A percentile compares a stretch with the other conserved stretches of the same genome.
Conservation (phyloP, 2,888 invertebrate species). For the Hermaeophaga mercurialis region DNA sequence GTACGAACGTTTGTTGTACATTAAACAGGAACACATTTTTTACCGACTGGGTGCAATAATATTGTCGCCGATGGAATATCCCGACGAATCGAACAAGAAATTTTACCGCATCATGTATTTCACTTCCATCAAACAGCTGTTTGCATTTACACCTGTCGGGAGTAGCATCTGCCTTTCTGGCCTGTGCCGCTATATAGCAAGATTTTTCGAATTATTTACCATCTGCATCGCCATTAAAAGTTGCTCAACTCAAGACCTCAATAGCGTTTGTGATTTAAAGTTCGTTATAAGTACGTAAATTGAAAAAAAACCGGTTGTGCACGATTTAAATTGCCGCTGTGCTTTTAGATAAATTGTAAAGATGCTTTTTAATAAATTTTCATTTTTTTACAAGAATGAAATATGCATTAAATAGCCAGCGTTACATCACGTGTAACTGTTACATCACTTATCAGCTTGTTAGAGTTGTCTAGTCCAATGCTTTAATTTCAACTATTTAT, state of each 20-base stretch:
- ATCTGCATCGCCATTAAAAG: conserved; percentile 3
- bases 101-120: conserved; percentile 16
- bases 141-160: conserved; percentile 28
- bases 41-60: too few species aligned
- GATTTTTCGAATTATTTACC: conserved; percentile 18
- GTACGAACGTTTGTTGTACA: too few species aligned
- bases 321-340: not conserved
- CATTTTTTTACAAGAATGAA: too few species aligned
- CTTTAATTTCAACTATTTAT: too few species aligned
- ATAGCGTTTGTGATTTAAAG: not conserved
- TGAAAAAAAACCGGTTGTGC: not conserved
- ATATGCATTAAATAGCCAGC: too few species aligned
- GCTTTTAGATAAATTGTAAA: not conserved
- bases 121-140: conserved; percentile 27
- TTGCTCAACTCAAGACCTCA: not conserved
- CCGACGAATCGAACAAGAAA: not conserved
- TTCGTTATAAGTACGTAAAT: not conserved
- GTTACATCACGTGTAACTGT: too few species aligned
- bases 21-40: too few species aligned
- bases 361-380: too few species aligned
- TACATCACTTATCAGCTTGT: too few species aligned
- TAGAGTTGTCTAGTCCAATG: too few species aligned
- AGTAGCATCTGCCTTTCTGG: conserved; percentile 28
- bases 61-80: too few species aligned
- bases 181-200: conserved; percentile 25